Evolutionary conservation across 2,888 invertebrate species (phyloP).

Genomic region (Pseudeuparius sepicola): DNA sequence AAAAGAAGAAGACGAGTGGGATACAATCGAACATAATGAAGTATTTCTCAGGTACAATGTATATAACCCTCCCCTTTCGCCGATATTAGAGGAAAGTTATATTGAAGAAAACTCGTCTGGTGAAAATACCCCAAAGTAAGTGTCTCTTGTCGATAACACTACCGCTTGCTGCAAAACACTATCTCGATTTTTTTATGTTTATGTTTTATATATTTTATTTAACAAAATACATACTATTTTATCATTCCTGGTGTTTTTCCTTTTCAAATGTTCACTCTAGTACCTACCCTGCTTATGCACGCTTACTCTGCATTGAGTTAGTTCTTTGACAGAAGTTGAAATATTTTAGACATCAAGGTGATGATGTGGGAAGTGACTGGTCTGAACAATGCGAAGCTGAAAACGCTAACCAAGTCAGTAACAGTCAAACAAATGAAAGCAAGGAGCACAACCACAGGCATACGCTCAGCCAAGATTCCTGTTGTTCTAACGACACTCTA

Average conservation of each 20-base stretch:
- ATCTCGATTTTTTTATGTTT: constrained; percentile 10
- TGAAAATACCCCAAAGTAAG: constrained; percentile 29
- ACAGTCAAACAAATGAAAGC: constrained; percentile 44
- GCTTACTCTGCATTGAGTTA: too few relatives aligned
- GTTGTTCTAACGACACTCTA: constrained; percentile 54
- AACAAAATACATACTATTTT: constrained; percentile 2
- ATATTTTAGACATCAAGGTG: too few relatives aligned
- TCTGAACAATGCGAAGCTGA: constrained; percentile 30
- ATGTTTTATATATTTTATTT: not conserved
- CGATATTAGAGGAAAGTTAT: constrained; percentile 47
- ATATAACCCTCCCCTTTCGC: constrained; percentile 49
- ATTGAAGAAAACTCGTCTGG: constrained; percentile 27
- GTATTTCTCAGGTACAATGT: constrained; percentile 44
- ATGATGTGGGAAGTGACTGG: constrained; percentile 35
- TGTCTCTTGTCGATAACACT: too few relatives aligned
- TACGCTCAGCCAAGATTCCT: constrained; percentile 53
- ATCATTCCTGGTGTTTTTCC: not conserved
- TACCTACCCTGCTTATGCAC: too few relatives aligned
- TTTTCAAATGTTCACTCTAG: constrained; percentile 8
- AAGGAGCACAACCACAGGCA: constrained; percentile 34
- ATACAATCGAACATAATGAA: constrained; percentile 35
- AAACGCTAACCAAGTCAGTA: too few relatives aligned
- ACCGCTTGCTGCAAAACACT: too few relatives aligned
- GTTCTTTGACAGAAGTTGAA: too few relatives aligned
- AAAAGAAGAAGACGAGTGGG: constrained; percentile 36